A percentile compares a stretch with the other conserved stretches of the same genome.
Evolutionary conservation across 2,113 vertebrate species (phyloP).

Genomic region (Reinhardtius hippoglossoides): DNA sequence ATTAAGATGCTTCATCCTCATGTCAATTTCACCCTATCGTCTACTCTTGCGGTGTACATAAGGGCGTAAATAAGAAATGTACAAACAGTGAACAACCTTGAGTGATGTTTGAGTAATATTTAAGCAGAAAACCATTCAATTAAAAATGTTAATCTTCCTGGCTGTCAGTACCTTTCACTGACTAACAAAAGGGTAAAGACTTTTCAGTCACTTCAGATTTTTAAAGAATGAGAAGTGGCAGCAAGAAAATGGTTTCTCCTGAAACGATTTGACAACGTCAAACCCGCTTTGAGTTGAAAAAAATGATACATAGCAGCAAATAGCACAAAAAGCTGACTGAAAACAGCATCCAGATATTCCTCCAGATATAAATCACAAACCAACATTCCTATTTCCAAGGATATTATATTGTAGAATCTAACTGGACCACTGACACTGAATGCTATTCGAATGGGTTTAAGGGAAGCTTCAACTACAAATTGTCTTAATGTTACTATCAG

Average conservation of each 20-base stretch:
- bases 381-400: not conserved
- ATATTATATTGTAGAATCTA: not conserved
- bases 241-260: not conserved
- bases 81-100: not conserved
- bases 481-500: not conserved
- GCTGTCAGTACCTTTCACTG: slow-evolving; percentile 8
- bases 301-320: not conserved
- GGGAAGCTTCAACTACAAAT: not conserved
- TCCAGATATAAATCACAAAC: not conserved
- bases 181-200: not conserved
- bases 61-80: not conserved
- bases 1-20: slow-evolving; percentile 61
- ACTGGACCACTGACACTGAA: not conserved
- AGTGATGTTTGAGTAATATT: not conserved
- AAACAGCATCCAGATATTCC: not conserved
- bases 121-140: not conserved
- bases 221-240: not conserved
- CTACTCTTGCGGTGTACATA: not conserved
- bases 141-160: not conserved
- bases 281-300: not conserved
- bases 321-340: not conserved
- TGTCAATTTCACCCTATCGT: not conserved
- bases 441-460: not conserved
- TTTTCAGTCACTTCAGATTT: slow-evolving; percentile 1
- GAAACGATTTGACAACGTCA: not conserved